Evolutionary conservation across 2,113 vertebrate genomes (phyloP).

Genomic region (Lepus americanus): DNA sequence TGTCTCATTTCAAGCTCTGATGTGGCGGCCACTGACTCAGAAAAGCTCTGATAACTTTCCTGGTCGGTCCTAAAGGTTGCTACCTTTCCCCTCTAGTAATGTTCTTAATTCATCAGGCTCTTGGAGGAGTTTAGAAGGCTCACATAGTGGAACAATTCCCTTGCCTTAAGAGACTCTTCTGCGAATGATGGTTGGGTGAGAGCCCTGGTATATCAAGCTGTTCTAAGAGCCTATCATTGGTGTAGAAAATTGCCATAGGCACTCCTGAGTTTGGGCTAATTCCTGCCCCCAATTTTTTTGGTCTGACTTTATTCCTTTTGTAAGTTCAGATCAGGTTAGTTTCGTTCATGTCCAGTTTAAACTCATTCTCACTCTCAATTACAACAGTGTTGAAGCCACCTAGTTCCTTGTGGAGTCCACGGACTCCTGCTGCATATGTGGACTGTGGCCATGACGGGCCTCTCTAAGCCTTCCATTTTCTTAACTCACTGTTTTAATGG

Average conservation of each 20-base stretch:
- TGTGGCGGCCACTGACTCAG: slow-evolving; percentile 90
- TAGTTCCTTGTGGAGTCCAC: slow-evolving; percentile 97
- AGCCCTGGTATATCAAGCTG: slow-evolving; percentile 90
- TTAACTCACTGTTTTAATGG: slow-evolving; percentile 97
- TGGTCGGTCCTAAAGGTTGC: slow-evolving; percentile 92
- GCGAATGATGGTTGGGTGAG: slow-evolving; percentile 80
- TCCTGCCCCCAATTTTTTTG: slow-evolving; percentile 94
- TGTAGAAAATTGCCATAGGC: slow-evolving; percentile 94
- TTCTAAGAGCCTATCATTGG: slow-evolving; percentile 94
- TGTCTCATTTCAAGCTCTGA: slow-evolving; percentile 90
- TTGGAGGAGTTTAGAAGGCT: slow-evolving; percentile 83
- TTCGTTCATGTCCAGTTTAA: slow-evolving; percentile 94
- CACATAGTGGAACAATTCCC: slow-evolving; percentile 44
- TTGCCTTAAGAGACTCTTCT: not conserved
- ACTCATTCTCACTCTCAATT: slow-evolving; percentile 93
- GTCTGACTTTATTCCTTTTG: slow-evolving; percentile 94
- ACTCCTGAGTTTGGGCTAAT: slow-evolving; percentile 95
- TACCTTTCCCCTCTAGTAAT: slow-evolving; percentile 92
- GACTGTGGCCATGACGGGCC: slow-evolving; percentile 97
- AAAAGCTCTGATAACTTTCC: slow-evolving; percentile 95
- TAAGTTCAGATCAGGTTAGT: slow-evolving; percentile 95
- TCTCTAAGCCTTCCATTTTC: slow-evolving; percentile 99
- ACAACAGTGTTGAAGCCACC: slow-evolving; percentile 93
- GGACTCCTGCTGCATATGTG: slow-evolving; percentile 98
- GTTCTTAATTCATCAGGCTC: slow-evolving; percentile 88